Conservation (phyloP, 1,140 invertebrate genomes). For the Drosophila dunni region DNA sequence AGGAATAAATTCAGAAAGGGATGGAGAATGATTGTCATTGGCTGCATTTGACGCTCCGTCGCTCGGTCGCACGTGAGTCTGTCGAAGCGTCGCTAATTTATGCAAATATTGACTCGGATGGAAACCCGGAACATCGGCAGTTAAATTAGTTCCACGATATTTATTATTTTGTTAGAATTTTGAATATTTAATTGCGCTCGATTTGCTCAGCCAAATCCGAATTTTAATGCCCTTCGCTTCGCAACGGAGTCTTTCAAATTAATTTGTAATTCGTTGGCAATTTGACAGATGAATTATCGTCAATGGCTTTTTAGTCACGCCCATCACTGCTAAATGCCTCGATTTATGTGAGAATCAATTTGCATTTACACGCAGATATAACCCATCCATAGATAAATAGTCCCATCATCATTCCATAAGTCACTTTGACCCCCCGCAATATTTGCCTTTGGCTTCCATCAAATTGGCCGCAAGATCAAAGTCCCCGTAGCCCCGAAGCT, state of each 20-base stretch:
- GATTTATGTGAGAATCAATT: slow-evolving; percentile 70
- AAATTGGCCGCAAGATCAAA: slow-evolving; percentile 51
- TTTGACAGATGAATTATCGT: slow-evolving; percentile 75
- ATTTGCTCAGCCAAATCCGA: slow-evolving; percentile 53
- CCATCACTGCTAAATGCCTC: slow-evolving; percentile 36
- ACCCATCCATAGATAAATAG: not conserved
- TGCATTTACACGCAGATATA: slow-evolving; percentile 27
- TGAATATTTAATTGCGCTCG: slow-evolving; percentile 75
- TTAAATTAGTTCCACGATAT: slow-evolving; percentile 83
- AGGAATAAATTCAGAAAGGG: not conserved
- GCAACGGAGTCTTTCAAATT: slow-evolving; percentile 62
- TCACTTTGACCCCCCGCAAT: slow-evolving; percentile 19
- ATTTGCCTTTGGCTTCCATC: slow-evolving; percentile 38
- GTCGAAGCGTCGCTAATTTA: slow-evolving; percentile 75
- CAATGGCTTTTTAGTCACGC: slow-evolving; percentile 43
- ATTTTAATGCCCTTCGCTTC: slow-evolving; percentile 59
- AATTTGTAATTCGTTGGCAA: slow-evolving; percentile 80
- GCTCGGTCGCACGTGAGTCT: slow-evolving; percentile 67
- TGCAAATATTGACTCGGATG: slow-evolving; percentile 74
- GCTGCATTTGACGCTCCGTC: slow-evolving; percentile 70
- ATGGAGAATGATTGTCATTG: slow-evolving; percentile 59
- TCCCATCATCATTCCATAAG: slow-evolving; percentile 50
- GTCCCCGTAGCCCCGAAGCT: slow-evolving; percentile 51
- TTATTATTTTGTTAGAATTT: slow-evolving; percentile 82
- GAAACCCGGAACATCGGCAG: slow-evolving; percentile 36